Base-by-base conservation (phyloP, 1,140 invertebrate genomes). In the Babylonia areolata region DNA sequence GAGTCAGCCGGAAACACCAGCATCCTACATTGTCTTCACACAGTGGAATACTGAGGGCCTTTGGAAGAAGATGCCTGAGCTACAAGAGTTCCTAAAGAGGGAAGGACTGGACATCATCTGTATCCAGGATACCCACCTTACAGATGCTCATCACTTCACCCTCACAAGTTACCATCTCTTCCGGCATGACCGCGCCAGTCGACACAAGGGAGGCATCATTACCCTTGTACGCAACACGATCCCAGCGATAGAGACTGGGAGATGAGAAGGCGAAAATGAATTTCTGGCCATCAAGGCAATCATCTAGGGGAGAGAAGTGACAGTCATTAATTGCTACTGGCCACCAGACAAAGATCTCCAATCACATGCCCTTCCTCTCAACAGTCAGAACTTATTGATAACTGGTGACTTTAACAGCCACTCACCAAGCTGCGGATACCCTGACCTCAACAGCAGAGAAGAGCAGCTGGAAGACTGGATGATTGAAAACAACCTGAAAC, bases 381-480 rank as follows among this genome's bases (percentile, higher is more conserved):
- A 3, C 39, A 40, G 39, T 51, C 78, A 69, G 31, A 64, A 79
- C 33, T 71, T 40, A 64, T 46, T 79, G 17, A 40, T 79, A 15
- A 40, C n/a, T 40, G 77, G 23, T 28, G 39, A 79, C 39, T 79
- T 79, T 35, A 85, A 87, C 78, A 84, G 81, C 46, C 86, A 85
- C 77, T 87, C 86, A 15, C 81, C 86, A n/a, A 84, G 86, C 54
- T 87, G 81, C 64, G 87, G 86, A 75, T 88, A 88, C 78, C 69
- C 80, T 20, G 87, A 86, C 37, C 51, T 87, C 1, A 75, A 85
- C 75, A 39, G 3, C 69, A 64, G 58, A 64, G 58, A 20, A 23
- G 58, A 64, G 28, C 17, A 64, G 28, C 9, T 64, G 9, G 58
- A 64, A 28, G 58, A 64, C 58, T 64, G 58, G 58, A 64, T 64